Percentiles rank a stretch among this genome's conserved stretches.
Conservation (phyloP, 92 coral and sea anemone species). For the Porites cylindrica region DNA sequence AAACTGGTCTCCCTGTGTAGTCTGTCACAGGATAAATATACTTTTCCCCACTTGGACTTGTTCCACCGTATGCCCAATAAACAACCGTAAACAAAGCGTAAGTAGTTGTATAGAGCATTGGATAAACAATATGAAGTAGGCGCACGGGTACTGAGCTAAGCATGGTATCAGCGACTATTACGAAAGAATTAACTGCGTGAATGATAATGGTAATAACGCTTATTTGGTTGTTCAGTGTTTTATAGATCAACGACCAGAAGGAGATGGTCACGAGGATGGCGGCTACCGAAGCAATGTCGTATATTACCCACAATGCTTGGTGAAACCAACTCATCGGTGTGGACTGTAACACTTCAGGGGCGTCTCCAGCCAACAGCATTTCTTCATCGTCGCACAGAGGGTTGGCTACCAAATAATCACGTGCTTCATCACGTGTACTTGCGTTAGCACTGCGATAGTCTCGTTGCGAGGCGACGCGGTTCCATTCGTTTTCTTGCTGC, state of each 20-base stretch:
- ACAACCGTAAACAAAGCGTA: slow-evolving; percentile 68
- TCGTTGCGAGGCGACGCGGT: background rate
- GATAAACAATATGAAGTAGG: slow-evolving; percentile 73
- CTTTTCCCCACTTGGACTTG: slow-evolving; percentile 42
- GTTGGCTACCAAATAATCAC: background rate
- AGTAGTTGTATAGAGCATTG: slow-evolving; percentile 51
- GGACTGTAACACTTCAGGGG: too few species aligned
- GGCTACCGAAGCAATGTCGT: slow-evolving; percentile 49
- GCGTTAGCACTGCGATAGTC: background rate
- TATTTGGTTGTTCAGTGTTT: slow-evolving; percentile 13
- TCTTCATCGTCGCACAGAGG: background rate
- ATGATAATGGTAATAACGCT: slow-evolving; percentile 56
- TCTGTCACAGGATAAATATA: slow-evolving; percentile 65
- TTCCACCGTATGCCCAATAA: slow-evolving; percentile 79
- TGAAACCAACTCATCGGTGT: slow-evolving; percentile 65
- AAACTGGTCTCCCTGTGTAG: slow-evolving; percentile 18
- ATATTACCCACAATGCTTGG: slow-evolving; percentile 76
- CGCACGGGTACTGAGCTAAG: slow-evolving; percentile 75
- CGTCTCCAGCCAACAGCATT: background rate
- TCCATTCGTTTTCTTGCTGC: background rate
- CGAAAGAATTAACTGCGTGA: slow-evolving; percentile 71
- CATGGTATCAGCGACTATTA: slow-evolving; percentile 66
- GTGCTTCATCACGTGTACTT: background rate
- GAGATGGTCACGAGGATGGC: slow-evolving; percentile 59
- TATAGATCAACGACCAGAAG: slow-evolving; percentile 71